phyloP scores from a whole-genome alignment of 2,113 vertebrate genomes.

The Gallinago paraguaiae region DNA sequence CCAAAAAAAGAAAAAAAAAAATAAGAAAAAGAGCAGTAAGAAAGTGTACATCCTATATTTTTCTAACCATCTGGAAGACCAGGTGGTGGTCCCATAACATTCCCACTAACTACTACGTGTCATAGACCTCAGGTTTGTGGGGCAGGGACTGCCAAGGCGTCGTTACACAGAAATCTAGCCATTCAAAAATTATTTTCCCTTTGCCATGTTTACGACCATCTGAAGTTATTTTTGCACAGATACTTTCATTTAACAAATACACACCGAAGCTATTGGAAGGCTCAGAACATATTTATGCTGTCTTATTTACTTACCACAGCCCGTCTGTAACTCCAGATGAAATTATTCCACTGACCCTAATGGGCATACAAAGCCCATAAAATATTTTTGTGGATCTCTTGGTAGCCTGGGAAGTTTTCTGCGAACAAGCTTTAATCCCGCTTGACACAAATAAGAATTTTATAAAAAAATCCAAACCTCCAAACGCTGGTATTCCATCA shows the following conservation, averaged over 20 bases:
- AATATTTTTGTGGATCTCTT: not conserved
- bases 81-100: not conserved
- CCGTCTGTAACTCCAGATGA: not conserved
- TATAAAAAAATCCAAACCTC: not conserved
- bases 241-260: not conserved
- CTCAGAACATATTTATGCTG: not conserved
- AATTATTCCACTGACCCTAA: not conserved
- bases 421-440: not conserved
- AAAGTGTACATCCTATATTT: not conserved
- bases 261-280: not conserved
- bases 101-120: not conserved
- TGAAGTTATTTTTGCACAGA: not conserved
- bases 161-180: not conserved
- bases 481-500: not conserved
- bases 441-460: not conserved
- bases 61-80: conserved; percentile 5
- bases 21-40: not conserved
- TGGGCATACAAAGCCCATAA: not conserved
- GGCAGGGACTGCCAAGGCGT: not conserved
- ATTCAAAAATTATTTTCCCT: not conserved
- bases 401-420: not conserved
- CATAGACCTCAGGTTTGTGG: not conserved
- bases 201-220: not conserved
- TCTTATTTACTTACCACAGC: not conserved
- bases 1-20: not conserved